Conservation (phyloP, 1,140 invertebrate genomes). For the Harlomillsia oculata region DNA sequence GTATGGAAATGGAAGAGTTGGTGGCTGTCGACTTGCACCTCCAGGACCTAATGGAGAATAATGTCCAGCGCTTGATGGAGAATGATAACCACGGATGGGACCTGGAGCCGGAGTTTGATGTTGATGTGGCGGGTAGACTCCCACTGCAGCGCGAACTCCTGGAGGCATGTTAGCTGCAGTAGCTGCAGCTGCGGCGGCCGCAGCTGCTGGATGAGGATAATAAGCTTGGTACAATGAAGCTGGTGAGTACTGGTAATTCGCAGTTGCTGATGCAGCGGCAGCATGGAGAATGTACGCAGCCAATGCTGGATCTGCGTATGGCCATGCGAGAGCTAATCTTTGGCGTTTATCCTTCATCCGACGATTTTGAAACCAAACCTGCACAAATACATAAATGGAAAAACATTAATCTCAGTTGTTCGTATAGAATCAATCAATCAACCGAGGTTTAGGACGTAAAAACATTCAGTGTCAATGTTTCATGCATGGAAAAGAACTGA, state of each 20-base stretch:
- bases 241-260: conserved; percentile 40
- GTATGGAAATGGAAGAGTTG: conserved; percentile 19
- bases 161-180: conserved; percentile 25
- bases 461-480: too few relatives aligned
- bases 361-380: conserved; percentile 99
- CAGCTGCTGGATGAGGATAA: conserved; percentile 21
- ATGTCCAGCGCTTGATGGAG: conserved; percentile 21
- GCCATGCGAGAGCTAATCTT: conserved; percentile 84
- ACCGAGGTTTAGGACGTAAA: background rate
- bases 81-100: conserved; percentile 28
- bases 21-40: background rate
- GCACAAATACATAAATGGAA: conserved; percentile 38
- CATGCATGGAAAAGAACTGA: background rate
- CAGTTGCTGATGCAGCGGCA: conserved; percentile 54
- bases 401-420: background rate
- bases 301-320: conserved; percentile 82
- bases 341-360: conserved; percentile 99
- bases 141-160: background rate
- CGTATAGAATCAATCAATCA: background rate
- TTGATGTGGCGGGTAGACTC: too few relatives aligned
- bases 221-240: conserved; percentile 30
- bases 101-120: conserved; percentile 19
- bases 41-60: conserved; percentile 13
- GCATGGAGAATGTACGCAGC: conserved; percentile 84
- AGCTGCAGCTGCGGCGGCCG: conserved; percentile 22